Percentiles rank a stretch among this genome's conserved stretches.
Evolutionary conservation across 2,888 invertebrate species (phyloP).

Genomic region (Cetonia aurata): DNA sequence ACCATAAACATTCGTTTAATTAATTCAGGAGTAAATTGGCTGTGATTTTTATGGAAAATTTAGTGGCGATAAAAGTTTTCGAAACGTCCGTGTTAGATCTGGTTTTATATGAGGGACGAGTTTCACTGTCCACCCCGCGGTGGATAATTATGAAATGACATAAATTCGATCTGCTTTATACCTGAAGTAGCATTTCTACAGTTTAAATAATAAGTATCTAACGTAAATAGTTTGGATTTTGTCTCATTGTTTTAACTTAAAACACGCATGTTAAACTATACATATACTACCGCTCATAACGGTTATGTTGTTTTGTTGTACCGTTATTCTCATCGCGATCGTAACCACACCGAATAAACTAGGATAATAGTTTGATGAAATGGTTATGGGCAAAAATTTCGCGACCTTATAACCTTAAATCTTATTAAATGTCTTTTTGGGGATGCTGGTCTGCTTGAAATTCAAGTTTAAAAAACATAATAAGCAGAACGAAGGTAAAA

Average conservation of each 20-base stretch:
- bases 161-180: conserved; percentile 32
- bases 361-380: too few relatives aligned
- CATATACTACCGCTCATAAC: too few relatives aligned
- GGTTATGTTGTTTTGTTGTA: too few relatives aligned
- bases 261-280: too few relatives aligned
- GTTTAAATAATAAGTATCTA: conserved; percentile 5
- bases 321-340: too few relatives aligned
- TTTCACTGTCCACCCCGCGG: not conserved
- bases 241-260: conserved; percentile 18
- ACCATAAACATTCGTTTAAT: conserved; percentile 52
- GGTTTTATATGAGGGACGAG: conserved; percentile 26
- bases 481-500: too few relatives aligned
- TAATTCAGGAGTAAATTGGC: conserved; percentile 45
- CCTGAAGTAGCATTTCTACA: conserved; percentile 27
- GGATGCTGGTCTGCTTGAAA: too few relatives aligned
- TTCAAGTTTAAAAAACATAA: too few relatives aligned
- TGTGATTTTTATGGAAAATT: conserved; percentile 40
- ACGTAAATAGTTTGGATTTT: not conserved
- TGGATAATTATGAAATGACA: conserved; percentile 33
- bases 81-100: conserved; percentile 29
- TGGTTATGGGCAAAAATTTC: too few relatives aligned
- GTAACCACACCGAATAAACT: too few relatives aligned
- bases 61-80: conserved; percentile 39
- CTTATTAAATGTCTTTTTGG: too few relatives aligned
- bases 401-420: too few relatives aligned